A percentile compares a stretch with the other conserved stretches of the same genome.
phyloP scores from a whole-genome alignment of 2,797 vertebrate species.

The Xenops minutus region DNA sequence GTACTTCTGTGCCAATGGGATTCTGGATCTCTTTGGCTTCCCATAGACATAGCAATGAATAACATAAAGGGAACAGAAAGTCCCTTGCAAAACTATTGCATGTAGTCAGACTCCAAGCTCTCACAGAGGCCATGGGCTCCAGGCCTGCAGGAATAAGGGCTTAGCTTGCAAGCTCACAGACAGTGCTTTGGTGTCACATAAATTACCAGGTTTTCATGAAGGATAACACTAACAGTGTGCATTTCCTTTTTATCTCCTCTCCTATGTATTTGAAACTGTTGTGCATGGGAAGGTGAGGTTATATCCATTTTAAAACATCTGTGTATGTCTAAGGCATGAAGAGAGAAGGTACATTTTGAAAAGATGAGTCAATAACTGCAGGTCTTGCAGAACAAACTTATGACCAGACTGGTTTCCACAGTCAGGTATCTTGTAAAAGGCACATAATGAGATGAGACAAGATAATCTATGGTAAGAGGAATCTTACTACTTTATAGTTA shows the following conservation, averaged over 20 bases:
- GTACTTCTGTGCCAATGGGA: neutral
- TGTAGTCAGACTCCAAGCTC: neutral
- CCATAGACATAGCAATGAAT: neutral
- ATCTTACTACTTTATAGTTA: neutral
- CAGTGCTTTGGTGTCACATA: neutral
- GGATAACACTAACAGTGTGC: neutral
- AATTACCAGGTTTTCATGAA: neutral
- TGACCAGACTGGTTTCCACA: neutral
- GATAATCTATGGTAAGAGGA: neutral
- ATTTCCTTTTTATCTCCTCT: neutral
- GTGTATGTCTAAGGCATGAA: neutral
- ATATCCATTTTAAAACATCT: neutral
- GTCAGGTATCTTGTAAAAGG: neutral
- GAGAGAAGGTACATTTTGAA: neutral
- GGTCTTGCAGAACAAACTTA: neutral
- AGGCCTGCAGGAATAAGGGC: neutral
- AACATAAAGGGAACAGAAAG: neutral
- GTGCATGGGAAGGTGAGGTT: neutral
- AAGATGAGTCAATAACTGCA: neutral
- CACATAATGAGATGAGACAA: neutral
- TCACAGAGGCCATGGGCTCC: neutral
- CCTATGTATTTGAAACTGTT: neutral
- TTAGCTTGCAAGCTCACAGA: neutral
- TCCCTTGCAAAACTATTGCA: neutral
- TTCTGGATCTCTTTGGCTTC: constrained; percentile 21